Evolutionary conservation across 2,797 vertebrate genomes (phyloP).

Genomic region (Lepus oiostolus): DNA sequence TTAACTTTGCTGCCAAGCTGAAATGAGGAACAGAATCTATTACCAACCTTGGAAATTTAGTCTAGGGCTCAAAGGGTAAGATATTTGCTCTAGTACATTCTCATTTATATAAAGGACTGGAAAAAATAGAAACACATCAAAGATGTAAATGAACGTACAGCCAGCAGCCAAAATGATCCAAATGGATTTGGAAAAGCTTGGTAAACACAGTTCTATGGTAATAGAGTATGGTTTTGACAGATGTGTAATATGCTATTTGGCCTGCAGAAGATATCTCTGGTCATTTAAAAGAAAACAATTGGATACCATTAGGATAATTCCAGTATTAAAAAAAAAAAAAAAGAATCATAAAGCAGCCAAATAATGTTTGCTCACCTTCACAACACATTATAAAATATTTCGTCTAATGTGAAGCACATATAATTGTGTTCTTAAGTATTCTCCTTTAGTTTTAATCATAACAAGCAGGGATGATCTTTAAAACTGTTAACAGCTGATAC

Average conservation of each 20-base stretch:
- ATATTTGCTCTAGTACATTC: conserved; percentile 38
- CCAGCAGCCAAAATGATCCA: neutral
- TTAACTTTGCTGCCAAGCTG: neutral
- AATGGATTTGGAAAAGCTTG: conserved; percentile 44
- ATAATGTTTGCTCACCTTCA: conserved; percentile 77
- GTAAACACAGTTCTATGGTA: conserved; percentile 4
- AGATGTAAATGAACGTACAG: conserved; percentile 57
- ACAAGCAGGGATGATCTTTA: neutral
- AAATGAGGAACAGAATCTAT: neutral
- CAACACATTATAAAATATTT: conserved; percentile 65
- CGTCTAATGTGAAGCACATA: conserved; percentile 70
- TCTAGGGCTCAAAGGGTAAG: neutral
- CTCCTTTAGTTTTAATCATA: conserved; percentile 53
- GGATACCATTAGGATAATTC: conserved; percentile 74
- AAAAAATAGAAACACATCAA: conserved; percentile 70
- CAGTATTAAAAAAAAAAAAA: conserved; percentile 78
- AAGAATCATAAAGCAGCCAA: conserved; percentile 79
- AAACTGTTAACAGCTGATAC: neutral
- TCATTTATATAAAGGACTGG: conserved; percentile 66
- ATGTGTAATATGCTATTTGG: conserved; percentile 82
- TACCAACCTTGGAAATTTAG: conserved; percentile 25
- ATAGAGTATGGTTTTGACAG: conserved; percentile 80
- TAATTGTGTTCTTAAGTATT: conserved; percentile 74
- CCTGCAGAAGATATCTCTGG: conserved; percentile 72
- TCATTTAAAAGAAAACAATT: conserved; percentile 80